These are phyloP conservation scores for Colostygia pectinataria DNA, from an alignment of 2,888 invertebrate species.

Conservation along the genomic window DNA sequence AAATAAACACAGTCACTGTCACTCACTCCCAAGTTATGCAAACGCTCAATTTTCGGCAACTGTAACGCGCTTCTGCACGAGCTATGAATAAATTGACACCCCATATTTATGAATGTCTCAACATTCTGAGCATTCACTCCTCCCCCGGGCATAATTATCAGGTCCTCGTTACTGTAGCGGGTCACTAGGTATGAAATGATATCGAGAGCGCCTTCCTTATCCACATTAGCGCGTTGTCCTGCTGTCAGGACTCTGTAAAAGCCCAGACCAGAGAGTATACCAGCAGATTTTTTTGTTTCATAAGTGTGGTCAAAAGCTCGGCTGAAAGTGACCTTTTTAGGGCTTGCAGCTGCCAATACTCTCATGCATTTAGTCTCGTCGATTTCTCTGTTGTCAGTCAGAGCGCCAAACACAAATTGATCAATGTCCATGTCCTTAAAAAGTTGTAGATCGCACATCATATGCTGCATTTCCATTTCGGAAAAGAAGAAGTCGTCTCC, in stretches of 20 bases:
- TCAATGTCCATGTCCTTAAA: slow-evolving; percentile 87
- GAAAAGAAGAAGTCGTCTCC: slow-evolving; percentile 92
- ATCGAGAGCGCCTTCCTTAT: slow-evolving; percentile 49
- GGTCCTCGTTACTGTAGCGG: slow-evolving; percentile 58
- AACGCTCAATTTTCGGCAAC: slow-evolving; percentile 52
- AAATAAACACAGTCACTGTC: slow-evolving; percentile 3
- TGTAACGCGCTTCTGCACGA: slow-evolving; percentile 85
- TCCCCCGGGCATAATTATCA: slow-evolving; percentile 91
- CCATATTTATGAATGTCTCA: slow-evolving; percentile 84
- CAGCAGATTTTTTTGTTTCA: slow-evolving; percentile 83
- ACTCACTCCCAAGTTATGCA: slow-evolving; percentile 1
- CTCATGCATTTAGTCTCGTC: slow-evolving; percentile 84
- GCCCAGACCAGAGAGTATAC: slow-evolving; percentile 86
- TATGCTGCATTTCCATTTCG: slow-evolving; percentile 88
- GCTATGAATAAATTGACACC: slow-evolving; percentile 91
- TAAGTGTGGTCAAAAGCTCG: slow-evolving; percentile 91
- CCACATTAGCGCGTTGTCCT: slow-evolving; percentile 87
- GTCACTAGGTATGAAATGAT: slow-evolving; percentile 77
- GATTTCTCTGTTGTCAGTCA: slow-evolving; percentile 84
- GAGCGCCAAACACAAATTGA: slow-evolving; percentile 95
- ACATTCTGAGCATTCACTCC: slow-evolving; percentile 90
- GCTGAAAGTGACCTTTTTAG: slow-evolving; percentile 91
- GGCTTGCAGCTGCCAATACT: slow-evolving; percentile 82
- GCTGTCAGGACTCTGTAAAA: slow-evolving; percentile 93
- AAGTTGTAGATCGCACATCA: slow-evolving; percentile 87